These are phyloP conservation scores for Tetragonula carbonaria DNA, from an alignment of 2,888 invertebrate genomes.

Conservation along the genomic window DNA sequence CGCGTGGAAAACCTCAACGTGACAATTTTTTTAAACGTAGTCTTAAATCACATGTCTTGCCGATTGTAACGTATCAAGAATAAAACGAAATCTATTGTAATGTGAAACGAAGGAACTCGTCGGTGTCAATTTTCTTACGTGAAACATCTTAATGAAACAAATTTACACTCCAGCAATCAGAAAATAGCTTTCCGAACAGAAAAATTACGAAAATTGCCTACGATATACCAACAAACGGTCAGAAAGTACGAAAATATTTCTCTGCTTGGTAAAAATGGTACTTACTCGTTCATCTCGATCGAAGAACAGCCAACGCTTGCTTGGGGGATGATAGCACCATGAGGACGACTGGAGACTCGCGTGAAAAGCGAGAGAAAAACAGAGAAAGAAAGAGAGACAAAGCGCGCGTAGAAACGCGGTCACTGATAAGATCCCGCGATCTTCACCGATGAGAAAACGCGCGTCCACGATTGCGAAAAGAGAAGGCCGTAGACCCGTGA, in stretches of 20 bases:
- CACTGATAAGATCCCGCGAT: conserved; percentile 49
- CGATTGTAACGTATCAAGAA: too few relatives aligned
- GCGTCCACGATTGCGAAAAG: conserved; percentile 68
- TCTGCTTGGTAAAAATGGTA: conserved; percentile 1
- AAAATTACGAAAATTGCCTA: too few relatives aligned
- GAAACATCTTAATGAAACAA: neutral
- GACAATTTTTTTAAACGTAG: neutral
- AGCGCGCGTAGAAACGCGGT: conserved; percentile 28
- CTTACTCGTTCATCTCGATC: conserved; percentile 37
- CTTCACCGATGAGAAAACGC: conserved; percentile 60
- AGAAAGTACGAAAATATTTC: neutral
- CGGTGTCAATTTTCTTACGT: neutral
- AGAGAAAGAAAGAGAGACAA: too few relatives aligned
- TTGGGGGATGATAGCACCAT: neutral
- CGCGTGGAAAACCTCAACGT: neutral
- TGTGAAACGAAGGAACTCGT: too few relatives aligned
- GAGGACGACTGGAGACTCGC: conserved; percentile 18
- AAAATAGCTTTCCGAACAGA: neutral
- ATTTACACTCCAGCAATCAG: neutral
- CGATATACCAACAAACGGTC: neutral
- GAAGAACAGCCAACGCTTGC: neutral
- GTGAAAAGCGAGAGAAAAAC: conserved; percentile 6
- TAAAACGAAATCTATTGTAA: too few relatives aligned
- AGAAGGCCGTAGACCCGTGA: conserved; percentile 63
- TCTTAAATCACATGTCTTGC: too few relatives aligned